Evolutionary conservation across 2,888 invertebrate species (phyloP), one percentile per base, ranked within the genome.

Genomic region (Zele albiditarsus): DNA sequence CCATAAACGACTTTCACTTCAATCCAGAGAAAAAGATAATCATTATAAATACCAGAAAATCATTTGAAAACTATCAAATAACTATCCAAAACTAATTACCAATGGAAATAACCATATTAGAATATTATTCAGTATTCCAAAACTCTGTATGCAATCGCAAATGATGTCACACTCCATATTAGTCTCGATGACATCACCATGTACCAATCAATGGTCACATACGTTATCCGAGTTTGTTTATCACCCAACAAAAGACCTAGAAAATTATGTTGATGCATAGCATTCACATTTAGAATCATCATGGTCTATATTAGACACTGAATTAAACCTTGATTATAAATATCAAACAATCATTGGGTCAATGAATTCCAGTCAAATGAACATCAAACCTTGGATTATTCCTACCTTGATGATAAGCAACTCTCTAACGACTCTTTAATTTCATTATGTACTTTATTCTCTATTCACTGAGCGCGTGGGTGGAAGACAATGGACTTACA

Each of bases 1-100:
- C 53, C 53, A 53, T 53, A 53, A 53, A 53, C 53, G 53, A 53
- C 53, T 53, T 53, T 53, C 53, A 53, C 53, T 53, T 23, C 20
- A 53, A 20, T 23, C 20, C 20, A 53, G 4, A 20, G 23, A 49
- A 16, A 14, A 53, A 53, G 8, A n/a, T 53, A 53, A 53, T 20
- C 53, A 53, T 8, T 8, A 8, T 1, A 20, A 53, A 20, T 53
- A 53, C 8, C n/a, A 23, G 6, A 16, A 42, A 46, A 46, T 42
- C 33, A 33, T 6, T 12, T 10, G 12, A 46, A 46, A 20, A 46
- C n/a, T n/a, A 1, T 53, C 0, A 53, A 20, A 53, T 23, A 23
- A 53, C 4, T 23, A 8, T 20, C 2, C 1, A 53, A 53, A 53
- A 23, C 2, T 53, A n/a, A 53, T 20, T 20, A 8, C 4, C 20